Evolutionary conservation across 2,888 invertebrate species (phyloP).

Genomic region (Drosophila flavopinicola): DNA sequence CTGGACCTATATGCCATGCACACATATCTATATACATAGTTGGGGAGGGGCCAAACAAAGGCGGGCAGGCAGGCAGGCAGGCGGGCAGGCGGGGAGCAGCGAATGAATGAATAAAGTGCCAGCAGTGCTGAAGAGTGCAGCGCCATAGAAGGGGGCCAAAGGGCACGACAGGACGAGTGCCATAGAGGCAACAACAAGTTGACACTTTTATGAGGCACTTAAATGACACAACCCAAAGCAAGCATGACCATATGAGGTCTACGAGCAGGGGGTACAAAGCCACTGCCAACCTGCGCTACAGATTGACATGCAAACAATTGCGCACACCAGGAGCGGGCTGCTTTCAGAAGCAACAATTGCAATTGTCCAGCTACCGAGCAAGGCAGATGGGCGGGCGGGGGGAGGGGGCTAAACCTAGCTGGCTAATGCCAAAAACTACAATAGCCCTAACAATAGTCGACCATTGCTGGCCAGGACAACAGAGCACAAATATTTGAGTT

Average conservation of each 20-base stretch:
- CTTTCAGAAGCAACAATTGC: slow-evolving; percentile 70
- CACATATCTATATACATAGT: slow-evolving; percentile 18
- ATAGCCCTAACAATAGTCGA: slow-evolving; percentile 54
- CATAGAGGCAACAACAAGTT: slow-evolving; percentile 73
- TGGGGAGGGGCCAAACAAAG: slow-evolving; percentile 52
- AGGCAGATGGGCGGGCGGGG: not conserved
- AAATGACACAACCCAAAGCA: slow-evolving; percentile 78
- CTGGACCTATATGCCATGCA: slow-evolving; percentile 10
- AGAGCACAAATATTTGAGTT: slow-evolving; percentile 63
- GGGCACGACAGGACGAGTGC: slow-evolving; percentile 52
- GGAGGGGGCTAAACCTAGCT: slow-evolving; percentile 8
- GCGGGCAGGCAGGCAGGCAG: slow-evolving; percentile 9
- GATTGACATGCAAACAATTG: slow-evolving; percentile 79
- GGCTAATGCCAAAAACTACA: slow-evolving; percentile 61
- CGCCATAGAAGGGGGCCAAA: slow-evolving; percentile 13
- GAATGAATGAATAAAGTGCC: slow-evolving; percentile 64
- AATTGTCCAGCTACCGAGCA: slow-evolving; percentile 58
- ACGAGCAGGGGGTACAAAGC: slow-evolving; percentile 14
- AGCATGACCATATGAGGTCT: slow-evolving; percentile 54
- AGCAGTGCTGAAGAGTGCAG: slow-evolving; percentile 40
- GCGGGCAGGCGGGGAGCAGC: too few relatives aligned
- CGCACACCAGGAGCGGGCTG: slow-evolving; percentile 3
- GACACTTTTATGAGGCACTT: slow-evolving; percentile 82
- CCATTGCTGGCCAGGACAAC: slow-evolving; percentile 37
- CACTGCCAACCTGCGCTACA: slow-evolving; percentile 55